Conservation (phyloP, 2,113 vertebrate species). For the Campylomormyrus tamandua region DNA sequence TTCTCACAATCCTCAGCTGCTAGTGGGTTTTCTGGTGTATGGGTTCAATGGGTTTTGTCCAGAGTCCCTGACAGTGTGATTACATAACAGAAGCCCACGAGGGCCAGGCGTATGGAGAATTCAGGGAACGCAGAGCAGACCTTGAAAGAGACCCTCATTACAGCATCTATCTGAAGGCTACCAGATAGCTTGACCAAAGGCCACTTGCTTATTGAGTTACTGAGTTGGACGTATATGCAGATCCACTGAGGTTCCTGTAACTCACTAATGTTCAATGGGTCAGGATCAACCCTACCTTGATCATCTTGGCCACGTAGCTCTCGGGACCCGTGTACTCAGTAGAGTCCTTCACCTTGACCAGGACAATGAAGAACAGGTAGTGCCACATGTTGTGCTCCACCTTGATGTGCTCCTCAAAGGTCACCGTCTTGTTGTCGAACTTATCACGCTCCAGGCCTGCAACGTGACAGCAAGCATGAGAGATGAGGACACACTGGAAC, state of each 20-base stretch:
- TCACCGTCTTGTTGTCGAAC: slow-evolving; percentile 99
- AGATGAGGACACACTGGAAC: neutral
- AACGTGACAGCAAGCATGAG: neutral
- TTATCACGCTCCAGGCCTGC: slow-evolving; percentile 93
- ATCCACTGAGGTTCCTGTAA: neutral
- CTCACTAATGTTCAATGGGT: neutral
- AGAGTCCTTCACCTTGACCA: slow-evolving; percentile 96
- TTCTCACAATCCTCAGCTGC: neutral
- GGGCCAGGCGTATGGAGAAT: neutral
- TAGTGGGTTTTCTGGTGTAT: neutral
- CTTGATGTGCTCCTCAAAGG: slow-evolving; percentile 97
- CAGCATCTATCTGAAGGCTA: neutral
- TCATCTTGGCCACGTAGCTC: slow-evolving; percentile 98
- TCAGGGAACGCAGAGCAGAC: neutral
- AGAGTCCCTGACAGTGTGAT: neutral
- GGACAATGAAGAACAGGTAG: slow-evolving; percentile 93
- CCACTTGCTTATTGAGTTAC: neutral
- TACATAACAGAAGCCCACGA: neutral
- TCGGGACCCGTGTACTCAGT: slow-evolving; percentile 97
- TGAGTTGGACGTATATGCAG: neutral
- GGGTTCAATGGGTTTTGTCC: neutral
- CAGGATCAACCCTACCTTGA: slow-evolving; percentile 64
- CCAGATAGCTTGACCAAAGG: neutral
- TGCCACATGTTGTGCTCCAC: slow-evolving; percentile 99
- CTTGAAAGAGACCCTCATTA: neutral